Percentiles rank a stretch among this genome's conserved stretches.
phyloP scores from a whole-genome alignment of 2,113 vertebrate species.

The Aphyosemion australe region DNA sequence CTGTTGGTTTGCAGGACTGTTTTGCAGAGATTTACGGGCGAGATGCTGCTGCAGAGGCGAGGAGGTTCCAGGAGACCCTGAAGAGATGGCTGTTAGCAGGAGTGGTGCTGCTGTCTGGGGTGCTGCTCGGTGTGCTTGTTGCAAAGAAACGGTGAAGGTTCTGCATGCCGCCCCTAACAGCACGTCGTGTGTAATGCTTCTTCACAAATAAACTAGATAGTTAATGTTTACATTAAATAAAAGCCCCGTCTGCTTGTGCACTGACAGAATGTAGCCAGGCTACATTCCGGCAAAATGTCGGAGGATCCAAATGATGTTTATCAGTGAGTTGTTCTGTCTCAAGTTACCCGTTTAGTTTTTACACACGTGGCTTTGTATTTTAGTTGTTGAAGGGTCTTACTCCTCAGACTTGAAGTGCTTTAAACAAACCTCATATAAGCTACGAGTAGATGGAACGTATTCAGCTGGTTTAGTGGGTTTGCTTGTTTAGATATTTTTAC shows the following conservation, averaged over 20 bases:
- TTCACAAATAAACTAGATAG: conserved; percentile 25
- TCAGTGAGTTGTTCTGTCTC: conserved; percentile 45
- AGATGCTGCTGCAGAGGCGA: conserved; percentile 36
- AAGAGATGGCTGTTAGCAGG: conserved; percentile 54
- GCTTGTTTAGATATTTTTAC: background rate
- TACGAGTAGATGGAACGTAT: conserved; percentile 33
- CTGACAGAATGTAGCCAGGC: conserved; percentile 46
- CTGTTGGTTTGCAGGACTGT: conserved; percentile 42
- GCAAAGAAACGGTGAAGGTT: conserved; percentile 55
- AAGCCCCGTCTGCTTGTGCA: conserved; percentile 60
- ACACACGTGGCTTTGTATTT: conserved; percentile 37
- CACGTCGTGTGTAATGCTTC: conserved; percentile 32
- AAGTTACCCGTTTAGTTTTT: conserved; percentile 41
- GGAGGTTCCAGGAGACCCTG: conserved; percentile 35
- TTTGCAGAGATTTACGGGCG: conserved; percentile 70
- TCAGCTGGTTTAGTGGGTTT: conserved; percentile 32
- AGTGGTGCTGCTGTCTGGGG: conserved; percentile 51
- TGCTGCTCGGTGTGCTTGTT: conserved; percentile 46
- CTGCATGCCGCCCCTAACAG: background rate
- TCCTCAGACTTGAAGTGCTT: conserved; percentile 51
- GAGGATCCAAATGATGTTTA: conserved; percentile 50
- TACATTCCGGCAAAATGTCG: conserved; percentile 26
- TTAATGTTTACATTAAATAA: conserved; percentile 69
- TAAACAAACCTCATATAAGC: conserved; percentile 63
- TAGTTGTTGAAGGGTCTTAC: conserved; percentile 13